Conservation (phyloP, 2,113 vertebrate genomes). For the Mesitornis unicolor region DNA sequence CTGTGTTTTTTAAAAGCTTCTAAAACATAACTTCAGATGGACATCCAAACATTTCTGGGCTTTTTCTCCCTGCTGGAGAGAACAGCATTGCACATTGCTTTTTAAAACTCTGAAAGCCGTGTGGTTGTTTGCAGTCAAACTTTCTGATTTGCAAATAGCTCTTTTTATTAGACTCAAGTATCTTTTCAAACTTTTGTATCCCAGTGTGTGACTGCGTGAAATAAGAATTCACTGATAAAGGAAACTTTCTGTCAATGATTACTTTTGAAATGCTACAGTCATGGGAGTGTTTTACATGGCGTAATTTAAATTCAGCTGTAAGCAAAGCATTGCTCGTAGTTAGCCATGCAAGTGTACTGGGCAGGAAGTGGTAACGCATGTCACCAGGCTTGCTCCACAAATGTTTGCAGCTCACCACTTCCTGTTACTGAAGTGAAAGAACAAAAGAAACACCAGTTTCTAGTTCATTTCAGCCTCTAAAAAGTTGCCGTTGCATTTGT, state of each 20-base stretch:
- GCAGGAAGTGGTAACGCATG: slow-evolving; percentile 56
- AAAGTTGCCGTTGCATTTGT: background rate
- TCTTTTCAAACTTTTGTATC: background rate
- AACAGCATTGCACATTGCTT: background rate
- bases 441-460: slow-evolving; percentile 1
- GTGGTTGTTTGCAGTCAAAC: background rate
- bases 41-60: background rate
- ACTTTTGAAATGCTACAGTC: background rate
- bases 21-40: background rate
- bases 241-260: background rate
- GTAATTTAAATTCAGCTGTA: background rate
- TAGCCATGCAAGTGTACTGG: background rate
- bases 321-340: background rate
- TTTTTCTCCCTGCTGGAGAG: background rate
- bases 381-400: background rate
- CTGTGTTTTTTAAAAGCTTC: background rate
- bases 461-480: background rate
- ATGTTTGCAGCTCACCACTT: slow-evolving; percentile 44
- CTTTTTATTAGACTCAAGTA: background rate
- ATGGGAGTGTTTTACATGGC: background rate
- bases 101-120: background rate
- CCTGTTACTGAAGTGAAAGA: slow-evolving; percentile 45
- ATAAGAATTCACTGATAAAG: background rate
- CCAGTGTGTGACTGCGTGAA: background rate
- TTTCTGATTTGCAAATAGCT: background rate